These are phyloP conservation scores for Oscheius onirici DNA, from an alignment of 2,888 invertebrate species.

Conservation along the genomic window DNA sequence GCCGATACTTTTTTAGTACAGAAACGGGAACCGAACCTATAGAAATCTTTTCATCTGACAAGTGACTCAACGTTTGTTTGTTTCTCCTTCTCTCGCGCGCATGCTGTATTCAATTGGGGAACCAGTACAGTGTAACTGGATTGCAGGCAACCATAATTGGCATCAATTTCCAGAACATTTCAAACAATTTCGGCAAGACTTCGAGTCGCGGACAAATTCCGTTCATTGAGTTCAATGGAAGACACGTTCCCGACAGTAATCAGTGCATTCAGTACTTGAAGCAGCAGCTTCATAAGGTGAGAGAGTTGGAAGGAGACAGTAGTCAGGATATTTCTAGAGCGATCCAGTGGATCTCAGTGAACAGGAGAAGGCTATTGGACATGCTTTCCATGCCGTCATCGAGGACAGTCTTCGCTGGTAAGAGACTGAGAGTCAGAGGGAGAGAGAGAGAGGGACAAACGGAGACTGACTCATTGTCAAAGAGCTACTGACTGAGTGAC, in stretches of 20 bases:
- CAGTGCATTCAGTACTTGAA: slow-evolving; percentile 79
- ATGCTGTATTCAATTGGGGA: background rate
- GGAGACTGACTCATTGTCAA: background rate
- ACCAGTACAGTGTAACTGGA: background rate
- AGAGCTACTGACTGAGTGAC: background rate
- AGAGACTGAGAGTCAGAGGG: no score
- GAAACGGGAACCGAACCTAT: no score
- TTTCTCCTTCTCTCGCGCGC: no score
- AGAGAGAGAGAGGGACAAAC: no score
- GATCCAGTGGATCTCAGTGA: slow-evolving; percentile 2
- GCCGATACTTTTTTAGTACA: no score
- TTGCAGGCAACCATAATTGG: background rate
- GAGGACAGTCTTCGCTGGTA: slow-evolving; percentile 61
- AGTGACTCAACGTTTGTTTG: no score
- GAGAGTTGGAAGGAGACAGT: background rate
- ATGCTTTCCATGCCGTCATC: slow-evolving; percentile 57
- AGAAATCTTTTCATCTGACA: no score
- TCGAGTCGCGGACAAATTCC: slow-evolving; percentile 77
- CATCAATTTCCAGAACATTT: slow-evolving; percentile 57
- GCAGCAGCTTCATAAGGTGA: slow-evolving; percentile 30
- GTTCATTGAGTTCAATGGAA: slow-evolving; percentile 92
- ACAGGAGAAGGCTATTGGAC: slow-evolving; percentile 48
- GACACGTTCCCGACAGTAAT: slow-evolving; percentile 90
- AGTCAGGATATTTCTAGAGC: background rate
- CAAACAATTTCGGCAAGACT: slow-evolving; percentile 61